Percentiles rank a stretch among this genome's conserved stretches.
phyloP scores from a whole-genome alignment of 2,113 vertebrate genomes.

The Phodopus roborovskii region DNA sequence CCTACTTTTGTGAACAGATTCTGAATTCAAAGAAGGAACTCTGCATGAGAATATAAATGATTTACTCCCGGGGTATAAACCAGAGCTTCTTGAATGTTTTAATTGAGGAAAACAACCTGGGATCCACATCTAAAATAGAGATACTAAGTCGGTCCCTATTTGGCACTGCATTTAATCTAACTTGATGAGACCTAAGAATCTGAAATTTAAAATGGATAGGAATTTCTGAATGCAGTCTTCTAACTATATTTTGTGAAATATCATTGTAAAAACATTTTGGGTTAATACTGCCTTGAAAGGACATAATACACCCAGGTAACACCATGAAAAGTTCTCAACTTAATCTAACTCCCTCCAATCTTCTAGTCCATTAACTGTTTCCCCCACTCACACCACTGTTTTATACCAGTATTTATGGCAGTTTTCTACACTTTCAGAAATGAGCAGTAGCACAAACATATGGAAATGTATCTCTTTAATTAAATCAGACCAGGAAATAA shows the following conservation, averaged over 20 bases:
- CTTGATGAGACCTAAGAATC: not conserved
- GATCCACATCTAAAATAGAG: not conserved
- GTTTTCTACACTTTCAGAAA: conserved; percentile 46
- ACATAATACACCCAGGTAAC: not conserved
- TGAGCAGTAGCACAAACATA: not conserved
- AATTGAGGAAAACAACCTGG: not conserved
- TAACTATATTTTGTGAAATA: not conserved
- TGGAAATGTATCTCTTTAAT: not conserved
- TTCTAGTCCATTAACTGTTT: conserved; percentile 9
- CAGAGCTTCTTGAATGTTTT: not conserved
- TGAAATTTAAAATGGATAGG: not conserved
- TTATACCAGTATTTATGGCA: not conserved
- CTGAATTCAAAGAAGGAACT: not conserved
- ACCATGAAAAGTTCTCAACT: not conserved
- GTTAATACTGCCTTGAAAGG: not conserved
- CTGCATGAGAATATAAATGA: not conserved
- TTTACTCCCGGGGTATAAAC: not conserved
- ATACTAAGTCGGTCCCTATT: not conserved
- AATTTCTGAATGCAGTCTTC: not conserved
- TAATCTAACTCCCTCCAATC: not conserved
- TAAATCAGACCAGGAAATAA: not conserved
- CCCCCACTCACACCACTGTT: not conserved
- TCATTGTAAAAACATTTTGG: not conserved
- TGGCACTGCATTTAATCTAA: not conserved
- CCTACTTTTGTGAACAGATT: not conserved